Conservation (phyloP, 1,140 invertebrate species). For the Magallana gigas region DNA sequence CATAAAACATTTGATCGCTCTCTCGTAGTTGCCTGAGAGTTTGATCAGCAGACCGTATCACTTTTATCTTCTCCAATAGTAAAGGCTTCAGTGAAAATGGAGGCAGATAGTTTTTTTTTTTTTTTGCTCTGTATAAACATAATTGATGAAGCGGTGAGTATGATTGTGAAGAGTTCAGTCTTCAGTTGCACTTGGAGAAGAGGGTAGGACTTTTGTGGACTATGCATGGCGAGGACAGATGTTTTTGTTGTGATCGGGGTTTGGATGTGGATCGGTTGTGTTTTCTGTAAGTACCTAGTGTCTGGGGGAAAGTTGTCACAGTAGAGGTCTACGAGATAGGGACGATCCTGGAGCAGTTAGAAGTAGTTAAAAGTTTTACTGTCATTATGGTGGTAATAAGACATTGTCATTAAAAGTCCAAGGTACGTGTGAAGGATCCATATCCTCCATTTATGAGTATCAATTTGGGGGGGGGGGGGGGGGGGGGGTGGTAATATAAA, state of each 20-base stretch:
- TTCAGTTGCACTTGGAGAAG: not conserved
- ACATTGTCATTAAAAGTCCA: too few relatives aligned
- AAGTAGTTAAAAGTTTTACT: too few relatives aligned
- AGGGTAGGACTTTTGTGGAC: conserved; percentile 1
- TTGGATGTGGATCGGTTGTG: not conserved
- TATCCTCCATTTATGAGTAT: too few relatives aligned
- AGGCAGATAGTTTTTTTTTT: conserved; percentile 13
- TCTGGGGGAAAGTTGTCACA: too few relatives aligned
- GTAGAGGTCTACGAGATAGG: too few relatives aligned
- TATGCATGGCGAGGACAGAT: not conserved
- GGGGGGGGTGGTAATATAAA: too few relatives aligned
- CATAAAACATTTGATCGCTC: conserved; percentile 30
- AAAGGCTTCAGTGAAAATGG: conserved; percentile 30
- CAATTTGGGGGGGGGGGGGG: too few relatives aligned
- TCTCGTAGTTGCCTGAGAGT: conserved; percentile 1
- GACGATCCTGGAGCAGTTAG: too few relatives aligned
- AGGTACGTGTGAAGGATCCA: too few relatives aligned
- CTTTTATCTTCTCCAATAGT: conserved; percentile 20
- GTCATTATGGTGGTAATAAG: too few relatives aligned
- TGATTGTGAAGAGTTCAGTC: conserved; percentile 28
- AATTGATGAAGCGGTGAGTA: conserved; percentile 26
- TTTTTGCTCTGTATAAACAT: conserved; percentile 1
- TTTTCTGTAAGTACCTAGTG: not conserved
- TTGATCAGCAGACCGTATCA: conserved; percentile 7
- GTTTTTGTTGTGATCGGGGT: not conserved